phyloP scores from a whole-genome alignment of 2,888 invertebrate genomes.

The Anagyrus pseudococci region DNA sequence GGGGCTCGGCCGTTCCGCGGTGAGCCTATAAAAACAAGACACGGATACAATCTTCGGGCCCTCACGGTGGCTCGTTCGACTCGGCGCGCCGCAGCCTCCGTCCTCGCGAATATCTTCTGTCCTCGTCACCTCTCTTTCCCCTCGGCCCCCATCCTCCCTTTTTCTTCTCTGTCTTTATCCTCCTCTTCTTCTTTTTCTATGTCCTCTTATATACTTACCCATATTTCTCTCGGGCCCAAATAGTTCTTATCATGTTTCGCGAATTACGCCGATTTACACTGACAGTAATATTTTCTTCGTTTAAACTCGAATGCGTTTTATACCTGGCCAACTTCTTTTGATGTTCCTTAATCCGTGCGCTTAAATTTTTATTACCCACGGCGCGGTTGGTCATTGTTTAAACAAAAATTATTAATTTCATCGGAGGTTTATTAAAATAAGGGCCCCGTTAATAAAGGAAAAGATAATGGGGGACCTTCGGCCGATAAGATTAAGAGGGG shows the following conservation, averaged over 20 bases:
- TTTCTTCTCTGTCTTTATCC: conserved; percentile 13
- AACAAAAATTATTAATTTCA: no score
- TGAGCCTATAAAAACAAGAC: conserved; percentile 62
- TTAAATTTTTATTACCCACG: no score
- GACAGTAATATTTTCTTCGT: conserved; percentile 30
- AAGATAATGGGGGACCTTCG: no score
- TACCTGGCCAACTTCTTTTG: no score
- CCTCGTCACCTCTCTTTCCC: conserved; percentile 38
- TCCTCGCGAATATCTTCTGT: conserved; percentile 43
- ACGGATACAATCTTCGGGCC: conserved; percentile 60
- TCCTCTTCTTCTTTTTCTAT: no score
- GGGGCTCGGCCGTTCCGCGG: conserved; percentile 55
- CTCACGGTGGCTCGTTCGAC: conserved; percentile 60
- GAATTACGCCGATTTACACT: conserved; percentile 37
- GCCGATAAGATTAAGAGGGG: no score
- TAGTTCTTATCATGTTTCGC: conserved; percentile 38
- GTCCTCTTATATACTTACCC: conserved; percentile 25
- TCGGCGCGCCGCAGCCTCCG: conserved; percentile 45
- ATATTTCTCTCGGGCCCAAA: conserved; percentile 34
- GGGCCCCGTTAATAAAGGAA: no score
- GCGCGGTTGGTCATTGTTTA: no score
- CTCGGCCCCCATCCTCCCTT: conserved; percentile 19
- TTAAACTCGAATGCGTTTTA: not conserved
- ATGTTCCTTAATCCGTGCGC: no score
- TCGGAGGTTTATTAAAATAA: no score